Evolutionary conservation across 2,113 vertebrate genomes (phyloP), one percentile per base, ranked within the genome.

Genomic region (Rynchops niger): DNA sequence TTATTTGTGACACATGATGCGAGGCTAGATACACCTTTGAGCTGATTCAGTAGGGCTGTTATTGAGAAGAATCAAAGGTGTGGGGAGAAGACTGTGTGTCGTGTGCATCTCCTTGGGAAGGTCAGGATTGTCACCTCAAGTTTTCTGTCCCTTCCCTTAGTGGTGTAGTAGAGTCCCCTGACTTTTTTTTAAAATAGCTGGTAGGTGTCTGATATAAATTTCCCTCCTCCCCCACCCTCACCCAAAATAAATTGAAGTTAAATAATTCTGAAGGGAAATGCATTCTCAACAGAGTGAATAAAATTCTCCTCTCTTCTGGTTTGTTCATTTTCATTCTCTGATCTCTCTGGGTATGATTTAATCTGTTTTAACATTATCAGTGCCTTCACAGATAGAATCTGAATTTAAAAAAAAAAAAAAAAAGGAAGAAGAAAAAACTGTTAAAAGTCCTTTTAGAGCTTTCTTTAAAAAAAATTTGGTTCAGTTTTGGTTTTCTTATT

Each of bases 271-370:
- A 88, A 92, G n/a, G n/a, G 53, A 72, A 93, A 86, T 38, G 7
- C 9, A 30, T 82, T 88, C 71, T 93, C 38, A 92, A 26, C 12
- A 86, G 32, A 66, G 29, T 70, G 36, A 92, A 88, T 80, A 50
- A 88, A 95, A 81, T 74, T 66, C 14, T 82, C 2, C 17, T 62
- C 14, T 61, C 43, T 80, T 94, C 26, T 29, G 11, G 9, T 66
- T 80, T 88, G 40, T 92, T 94, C 8, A n/a, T 79, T 88, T 94
- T 92, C 29, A 52, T 77, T 86, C 23, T 94, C 38, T 93, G 38
- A 88, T 88, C 42, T 63, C 38, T 55, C 38, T 84, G 43, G 32
- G 19, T 92, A 36, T 73, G n/a, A 77, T 86, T 90, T 90, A 69
- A 94, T 84, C 76, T 86, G 11, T 66, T 92, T 73, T 73, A 90